Evolutionary conservation across 1,140 invertebrate genomes (phyloP), one percentile per base, ranked within the genome.

Genomic region (Apis laboriosa): DNA sequence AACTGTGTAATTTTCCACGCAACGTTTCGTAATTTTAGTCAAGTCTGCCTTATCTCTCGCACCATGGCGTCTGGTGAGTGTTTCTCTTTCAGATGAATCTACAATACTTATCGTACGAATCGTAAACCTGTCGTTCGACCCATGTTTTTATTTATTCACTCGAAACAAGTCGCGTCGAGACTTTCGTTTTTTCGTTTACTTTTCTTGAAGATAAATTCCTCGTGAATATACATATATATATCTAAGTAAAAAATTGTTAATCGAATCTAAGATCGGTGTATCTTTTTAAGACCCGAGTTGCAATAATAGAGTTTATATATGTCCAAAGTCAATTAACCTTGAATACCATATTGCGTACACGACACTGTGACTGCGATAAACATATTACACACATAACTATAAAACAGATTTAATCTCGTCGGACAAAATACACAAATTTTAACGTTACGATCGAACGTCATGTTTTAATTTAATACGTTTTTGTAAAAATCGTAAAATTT

Each of bases 51-150:
- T 64, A 56, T 83, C 76, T 78, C 66, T 72, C 58, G 60, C 58
- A 28, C 0, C 34, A 83, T 83, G 81, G 51, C 67, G 24, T 83
- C 76, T 78, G 76, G 81, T 83, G 60, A 83, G 76, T 78, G 75
- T 78, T 53, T 58, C n/a, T 12, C 21, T 53, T 21, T 24, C 53
- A 12, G 12, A 34, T n/a, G 21, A 56, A 19, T 34, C 28, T 67
- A 43, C 34, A 43, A 83, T 49, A 9, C 19, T 34, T 68, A 43
- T 76, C 43, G 34, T 17, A n/a, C 8, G 28, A 5, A 67, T 76
- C 66, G 17, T 64, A 83, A 70, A 81, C 15, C 60, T 43, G 55
- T 58, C 55, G 61, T n/a, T 64, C 28, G 43, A 51, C 12, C 34
- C 9, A 4, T 49, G 49, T 68, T n/a, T 34, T 21, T 11, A 21